Conservation (phyloP, 2,888 invertebrate genomes). For the Neuroscelio doddi region DNA sequence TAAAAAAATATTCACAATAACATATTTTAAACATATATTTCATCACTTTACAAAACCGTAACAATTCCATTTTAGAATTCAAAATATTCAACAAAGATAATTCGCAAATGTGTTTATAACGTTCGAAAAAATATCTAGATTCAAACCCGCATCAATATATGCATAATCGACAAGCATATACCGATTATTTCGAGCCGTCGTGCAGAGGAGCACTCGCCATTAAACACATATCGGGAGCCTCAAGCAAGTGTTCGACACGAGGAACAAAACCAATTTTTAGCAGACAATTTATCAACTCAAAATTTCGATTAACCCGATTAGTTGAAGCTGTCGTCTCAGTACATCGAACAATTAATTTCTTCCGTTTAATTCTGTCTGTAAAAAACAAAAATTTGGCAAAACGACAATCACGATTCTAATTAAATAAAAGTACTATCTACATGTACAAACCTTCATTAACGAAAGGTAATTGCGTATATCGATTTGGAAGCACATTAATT, state of each 20-base stretch:
- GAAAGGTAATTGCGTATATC: no score
- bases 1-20: background rate
- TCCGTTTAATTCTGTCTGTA: slow-evolving; percentile 35
- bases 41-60: no score
- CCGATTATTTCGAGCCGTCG: slow-evolving; percentile 31
- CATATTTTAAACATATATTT: background rate
- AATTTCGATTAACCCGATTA: slow-evolving; percentile 54
- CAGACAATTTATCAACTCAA: slow-evolving; percentile 46
- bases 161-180: slow-evolving; percentile 38
- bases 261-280: slow-evolving; percentile 43
- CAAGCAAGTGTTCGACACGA: slow-evolving; percentile 23
- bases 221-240: slow-evolving; percentile 30
- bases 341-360: slow-evolving; percentile 52
- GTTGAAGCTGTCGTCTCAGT: slow-evolving; percentile 53
- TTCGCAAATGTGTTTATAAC: no score
- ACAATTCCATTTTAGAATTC: no score
- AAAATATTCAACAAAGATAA: no score
- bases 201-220: slow-evolving; percentile 20
- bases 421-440: no score
- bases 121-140: slow-evolving; percentile 21
- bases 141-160: slow-evolving; percentile 26
- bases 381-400: slow-evolving; percentile 26
- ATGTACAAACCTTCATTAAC: no score
- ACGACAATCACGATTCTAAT: no score
- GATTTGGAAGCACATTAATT: no score